These are phyloP conservation scores for Stenotaenia linearis DNA, from an alignment of 2,888 invertebrate species.

Conservation along the genomic window DNA sequence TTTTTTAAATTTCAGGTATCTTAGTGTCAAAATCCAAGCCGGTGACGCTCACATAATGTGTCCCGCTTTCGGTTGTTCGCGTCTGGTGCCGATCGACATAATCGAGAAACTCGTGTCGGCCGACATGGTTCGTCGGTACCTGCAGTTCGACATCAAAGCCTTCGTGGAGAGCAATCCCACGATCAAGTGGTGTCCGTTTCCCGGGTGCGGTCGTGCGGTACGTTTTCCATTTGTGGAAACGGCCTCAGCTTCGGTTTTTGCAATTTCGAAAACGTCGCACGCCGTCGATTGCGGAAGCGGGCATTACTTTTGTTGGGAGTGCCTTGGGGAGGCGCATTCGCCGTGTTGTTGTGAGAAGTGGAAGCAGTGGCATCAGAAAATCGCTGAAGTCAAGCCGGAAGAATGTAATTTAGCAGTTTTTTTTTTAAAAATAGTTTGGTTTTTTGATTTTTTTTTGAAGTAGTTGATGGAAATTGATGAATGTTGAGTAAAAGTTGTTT, in stretches of 20 bases:
- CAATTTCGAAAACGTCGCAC: constrained; percentile 51
- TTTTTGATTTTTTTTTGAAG: too few relatives aligned
- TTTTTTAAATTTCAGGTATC: constrained; percentile 49
- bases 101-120: constrained; percentile 62
- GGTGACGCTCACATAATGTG: constrained; percentile 62
- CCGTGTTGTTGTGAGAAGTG: constrained; percentile 62
- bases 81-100: constrained; percentile 60
- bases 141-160: constrained; percentile 66
- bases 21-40: constrained; percentile 60
- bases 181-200: constrained; percentile 65
- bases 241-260: constrained; percentile 40
- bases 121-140: constrained; percentile 59
- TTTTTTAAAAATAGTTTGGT: neutral
- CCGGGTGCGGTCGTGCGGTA: constrained; percentile 62
- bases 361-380: constrained; percentile 58
- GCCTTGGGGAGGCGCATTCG: constrained; percentile 59
- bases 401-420: constrained; percentile 48
- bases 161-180: constrained; percentile 64
- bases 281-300: constrained; percentile 66
- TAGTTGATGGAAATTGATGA: too few relatives aligned
- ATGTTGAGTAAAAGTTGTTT: too few relatives aligned
- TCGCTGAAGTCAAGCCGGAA: constrained; percentile 60
- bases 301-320: constrained; percentile 65
- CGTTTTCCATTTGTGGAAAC: constrained; percentile 56
- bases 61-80: constrained; percentile 60